Conservation (phyloP, 2,797 vertebrate genomes). For the Pangasius mekongensis region DNA sequence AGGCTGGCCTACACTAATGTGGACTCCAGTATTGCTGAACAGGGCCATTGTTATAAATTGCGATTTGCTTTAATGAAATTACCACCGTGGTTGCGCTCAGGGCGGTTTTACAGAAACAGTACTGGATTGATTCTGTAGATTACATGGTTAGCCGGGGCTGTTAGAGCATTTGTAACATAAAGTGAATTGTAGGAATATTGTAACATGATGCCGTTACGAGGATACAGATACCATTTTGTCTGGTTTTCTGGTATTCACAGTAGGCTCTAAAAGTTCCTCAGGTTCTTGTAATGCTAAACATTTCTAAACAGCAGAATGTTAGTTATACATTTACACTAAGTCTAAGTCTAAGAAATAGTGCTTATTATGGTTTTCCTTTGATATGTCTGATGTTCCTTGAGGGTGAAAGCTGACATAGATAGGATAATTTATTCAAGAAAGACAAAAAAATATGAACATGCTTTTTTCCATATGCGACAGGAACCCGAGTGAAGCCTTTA, state of each 20-base stretch:
- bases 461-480: constrained; percentile 25
- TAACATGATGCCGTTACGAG: neutral
- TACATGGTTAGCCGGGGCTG: constrained; percentile 11
- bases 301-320: neutral
- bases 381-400: constrained; percentile 29
- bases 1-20: constrained; percentile 25
- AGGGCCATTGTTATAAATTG: constrained; percentile 34
- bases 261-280: neutral
- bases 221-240: neutral
- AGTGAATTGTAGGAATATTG: constrained; percentile 13
- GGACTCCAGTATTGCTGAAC: constrained; percentile 29
- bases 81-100: constrained; percentile 14
- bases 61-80: constrained; percentile 41
- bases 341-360: constrained; percentile 14
- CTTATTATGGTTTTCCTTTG: constrained; percentile 28
- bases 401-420: constrained; percentile 30
- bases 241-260: neutral
- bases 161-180: constrained; percentile 1
- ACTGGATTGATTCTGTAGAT: constrained; percentile 34
- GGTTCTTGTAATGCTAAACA: constrained; percentile 13
- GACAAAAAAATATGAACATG: neutral
- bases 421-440: constrained; percentile 34
- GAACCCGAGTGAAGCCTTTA: constrained; percentile 37
- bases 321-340: neutral
- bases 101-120: constrained; percentile 14